Base-by-base conservation (phyloP, 2,888 invertebrate genomes). In the Lithophane semibrunnea region DNA sequence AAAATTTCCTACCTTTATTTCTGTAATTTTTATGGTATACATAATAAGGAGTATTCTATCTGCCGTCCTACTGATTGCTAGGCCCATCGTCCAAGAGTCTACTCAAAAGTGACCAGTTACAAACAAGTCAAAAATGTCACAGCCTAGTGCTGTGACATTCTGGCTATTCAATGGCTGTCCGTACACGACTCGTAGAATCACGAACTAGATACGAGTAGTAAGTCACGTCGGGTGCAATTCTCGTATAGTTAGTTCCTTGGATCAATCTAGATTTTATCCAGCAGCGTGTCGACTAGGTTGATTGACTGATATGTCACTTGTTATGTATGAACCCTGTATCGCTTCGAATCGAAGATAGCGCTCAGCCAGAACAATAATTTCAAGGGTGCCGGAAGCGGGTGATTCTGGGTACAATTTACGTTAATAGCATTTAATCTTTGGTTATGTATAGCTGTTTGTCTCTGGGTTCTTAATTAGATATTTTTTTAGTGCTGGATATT, bases 311-410 rank as follows among this genome's bases (percentile, higher is more conserved):
- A 52, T 65, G 24, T 37, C 47, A 65, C 49, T 24, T 44, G n/a
- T n/a, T n/a, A n/a, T n/a, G 3, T 21, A 16, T 18, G n/a, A 44
- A 24, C 18, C 24, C 0, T 47, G 1, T n/a, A 37, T 29, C 16
- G 16, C 12, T 29, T 58, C 18, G 12, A 70, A n/a, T 56, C 5
- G 5, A 16, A 73, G 16, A 73, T 73, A 56, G 70, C n/a, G 12
- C 44, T 3, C 8, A 73, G 56, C 21, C 70, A 73, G 21, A 70
- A 69, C n/a, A 18, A 44, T 44, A 44, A 16, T 44, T 44, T 44
- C 29, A 56, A 70, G 70, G n/a, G 56, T 73, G 44, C 29, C 44
- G 8, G 9, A 73, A 56, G 29, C 21, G 16, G 21, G n/a, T 68
- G 7, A 16, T 10, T 44, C 16, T 21, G 56, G 16, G 47, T 69